Percentiles rank a stretch among this genome's conserved stretches.
These are phyloP conservation scores for Clupea harengus DNA, from an alignment of 2,113 vertebrate genomes.

Conservation along the genomic window DNA sequence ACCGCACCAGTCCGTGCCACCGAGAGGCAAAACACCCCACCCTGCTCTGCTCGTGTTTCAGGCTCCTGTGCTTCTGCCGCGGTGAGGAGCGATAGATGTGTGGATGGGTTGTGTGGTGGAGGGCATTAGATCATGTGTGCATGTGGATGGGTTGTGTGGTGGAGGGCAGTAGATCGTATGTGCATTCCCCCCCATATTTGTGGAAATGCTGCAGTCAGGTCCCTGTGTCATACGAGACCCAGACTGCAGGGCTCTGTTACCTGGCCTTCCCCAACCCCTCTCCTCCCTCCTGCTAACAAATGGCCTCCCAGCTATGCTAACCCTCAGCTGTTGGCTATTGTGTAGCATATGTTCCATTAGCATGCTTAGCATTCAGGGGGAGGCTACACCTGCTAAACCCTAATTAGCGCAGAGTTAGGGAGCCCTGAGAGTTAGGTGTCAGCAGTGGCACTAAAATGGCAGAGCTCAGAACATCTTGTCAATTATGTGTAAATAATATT, in stretches of 20 bases:
- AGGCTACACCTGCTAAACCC: neutral
- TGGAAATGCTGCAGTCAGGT: conserved; percentile 39
- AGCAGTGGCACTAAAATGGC: neutral
- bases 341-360: neutral
- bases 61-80: neutral
- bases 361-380: too few relatives aligned
- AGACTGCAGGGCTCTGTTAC: conserved; percentile 2
- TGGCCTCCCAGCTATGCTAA: conserved; percentile 1
- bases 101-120: neutral
- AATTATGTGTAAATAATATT: neutral
- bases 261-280: neutral
- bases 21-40: neutral
- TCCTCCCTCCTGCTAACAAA: neutral
- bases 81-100: neutral
- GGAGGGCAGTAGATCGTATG: too few relatives aligned
- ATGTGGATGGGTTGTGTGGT: neutral
- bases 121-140: neutral
- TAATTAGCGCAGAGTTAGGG: neutral
- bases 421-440: neutral
- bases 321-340: neutral
- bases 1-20: neutral
- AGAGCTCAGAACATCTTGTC: neutral
- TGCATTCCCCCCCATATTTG: conserved; percentile 44
- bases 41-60: neutral
- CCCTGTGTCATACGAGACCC: conserved; percentile 29